phyloP scores from a whole-genome alignment of 2,797 vertebrate genomes.

The Aphelocoma californica region DNA sequence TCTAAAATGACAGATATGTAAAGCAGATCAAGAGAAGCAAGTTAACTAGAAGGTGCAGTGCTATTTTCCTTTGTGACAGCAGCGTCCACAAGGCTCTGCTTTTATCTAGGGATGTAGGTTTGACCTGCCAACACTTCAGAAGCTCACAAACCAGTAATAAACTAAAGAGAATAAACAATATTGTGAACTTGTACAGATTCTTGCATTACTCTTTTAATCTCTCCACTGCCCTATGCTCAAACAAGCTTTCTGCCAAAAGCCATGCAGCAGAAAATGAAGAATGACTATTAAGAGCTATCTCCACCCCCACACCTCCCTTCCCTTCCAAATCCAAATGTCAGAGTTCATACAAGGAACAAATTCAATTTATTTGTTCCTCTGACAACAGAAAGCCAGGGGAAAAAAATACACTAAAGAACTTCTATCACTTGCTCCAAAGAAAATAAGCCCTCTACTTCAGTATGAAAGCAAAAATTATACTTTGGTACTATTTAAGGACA shows the following conservation, averaged over 20 bases:
- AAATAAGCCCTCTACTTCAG: background rate
- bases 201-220: background rate
- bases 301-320: background rate
- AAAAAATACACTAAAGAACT: background rate
- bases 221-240: background rate
- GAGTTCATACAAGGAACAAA: background rate
- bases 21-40: background rate
- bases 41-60: background rate
- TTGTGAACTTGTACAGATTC: background rate
- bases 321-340: background rate
- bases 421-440: background rate
- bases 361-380: background rate
- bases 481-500: background rate
- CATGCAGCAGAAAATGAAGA: background rate
- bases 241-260: background rate
- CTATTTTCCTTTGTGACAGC: background rate
- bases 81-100: background rate
- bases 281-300: background rate
- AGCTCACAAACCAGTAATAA: background rate
- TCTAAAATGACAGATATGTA: background rate
- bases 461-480: background rate
- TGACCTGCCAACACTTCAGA: background rate
- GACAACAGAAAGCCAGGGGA: background rate
- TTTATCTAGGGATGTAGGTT: background rate
- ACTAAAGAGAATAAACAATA: background rate